Base-by-base conservation (phyloP, 1,140 invertebrate species). In the Drosophila dunni region DNA sequence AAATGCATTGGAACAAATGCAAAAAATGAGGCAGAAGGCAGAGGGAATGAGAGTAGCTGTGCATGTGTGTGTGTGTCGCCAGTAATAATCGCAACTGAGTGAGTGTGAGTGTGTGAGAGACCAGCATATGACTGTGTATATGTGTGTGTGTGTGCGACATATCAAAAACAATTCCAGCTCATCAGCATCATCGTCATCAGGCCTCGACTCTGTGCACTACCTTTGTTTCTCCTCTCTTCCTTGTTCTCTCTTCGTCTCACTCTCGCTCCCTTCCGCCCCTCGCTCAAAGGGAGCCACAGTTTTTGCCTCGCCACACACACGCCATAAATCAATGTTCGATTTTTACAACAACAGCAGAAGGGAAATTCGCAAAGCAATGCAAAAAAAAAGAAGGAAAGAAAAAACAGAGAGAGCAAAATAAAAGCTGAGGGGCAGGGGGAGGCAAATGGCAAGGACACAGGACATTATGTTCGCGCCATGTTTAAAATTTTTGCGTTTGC, bases 401-500 rank as follows among this genome's bases (percentile, higher is more conserved):
- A 74, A 68, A 69, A 76, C 64, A 64, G 36, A 40, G 40, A 17
- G 11, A 74, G 57, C 75, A 63, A 73, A 45, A 68, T 42, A 61
- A 68, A 66, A 62, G 70, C 75, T 58, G 67, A 4, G 68, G 20
- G 65, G 74, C 65, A 73, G 46, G 42, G 56, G 56, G 54, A 46
- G 56, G 48, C 40, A 34, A 64, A 54, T 62, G 88, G 68, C 79
- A 85, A 91, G 85, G 89, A 90, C 80, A 85, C 89, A 91, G 89
- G 90, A 91, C 90, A 91, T 91, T 90, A 91, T 91, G 90, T 91
- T 91, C 82, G 79, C 85, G 89, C 89, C 89, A 90, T 91, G 90
- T 91, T 91, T 76, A 72, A 83, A 88, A 77, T 83, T 79, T 82
- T 62, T 75, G 75, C 75, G 56, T 62, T 72, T 58, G 42, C 33